A percentile compares a stretch with the other conserved stretches of the same genome.
phyloP scores from a whole-genome alignment of 2,113 vertebrate genomes.

The Peromyscus leucopus region DNA sequence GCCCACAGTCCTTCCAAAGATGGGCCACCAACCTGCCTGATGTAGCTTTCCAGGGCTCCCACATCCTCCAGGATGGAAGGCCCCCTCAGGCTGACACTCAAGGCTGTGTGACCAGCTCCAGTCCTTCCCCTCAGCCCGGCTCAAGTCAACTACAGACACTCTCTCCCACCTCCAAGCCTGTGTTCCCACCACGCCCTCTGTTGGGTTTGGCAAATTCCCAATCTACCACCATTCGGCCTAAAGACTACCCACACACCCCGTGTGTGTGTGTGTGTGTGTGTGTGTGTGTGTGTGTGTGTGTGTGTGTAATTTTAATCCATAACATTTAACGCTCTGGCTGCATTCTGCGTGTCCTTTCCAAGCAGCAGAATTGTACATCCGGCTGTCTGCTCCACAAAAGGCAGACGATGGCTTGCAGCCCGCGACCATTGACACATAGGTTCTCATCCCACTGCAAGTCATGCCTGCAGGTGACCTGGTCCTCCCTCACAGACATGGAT shows the following conservation, averaged over 20 bases:
- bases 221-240: conserved; percentile 2
- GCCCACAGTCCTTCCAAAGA: neutral
- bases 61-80: neutral
- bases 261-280: too few species aligned
- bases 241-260: neutral
- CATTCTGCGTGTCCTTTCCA: neutral
- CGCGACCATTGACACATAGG: neutral
- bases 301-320: neutral
- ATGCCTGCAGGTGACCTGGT: neutral
- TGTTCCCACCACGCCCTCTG: neutral
- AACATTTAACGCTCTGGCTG: too few species aligned
- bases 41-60: neutral
- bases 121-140: neutral
- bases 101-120: neutral
- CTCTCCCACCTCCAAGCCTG: neutral
- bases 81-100: neutral
- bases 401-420: neutral
- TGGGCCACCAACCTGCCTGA: neutral
- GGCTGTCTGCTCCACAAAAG: neutral
- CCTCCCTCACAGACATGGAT: neutral
- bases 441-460: neutral
- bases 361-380: neutral
- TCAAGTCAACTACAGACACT: neutral
- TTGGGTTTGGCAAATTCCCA: neutral
- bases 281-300: too few species aligned